These are phyloP conservation scores for Drosophila kikkawai DNA, from an alignment of 1,140 invertebrate genomes.

Conservation along the genomic window DNA sequence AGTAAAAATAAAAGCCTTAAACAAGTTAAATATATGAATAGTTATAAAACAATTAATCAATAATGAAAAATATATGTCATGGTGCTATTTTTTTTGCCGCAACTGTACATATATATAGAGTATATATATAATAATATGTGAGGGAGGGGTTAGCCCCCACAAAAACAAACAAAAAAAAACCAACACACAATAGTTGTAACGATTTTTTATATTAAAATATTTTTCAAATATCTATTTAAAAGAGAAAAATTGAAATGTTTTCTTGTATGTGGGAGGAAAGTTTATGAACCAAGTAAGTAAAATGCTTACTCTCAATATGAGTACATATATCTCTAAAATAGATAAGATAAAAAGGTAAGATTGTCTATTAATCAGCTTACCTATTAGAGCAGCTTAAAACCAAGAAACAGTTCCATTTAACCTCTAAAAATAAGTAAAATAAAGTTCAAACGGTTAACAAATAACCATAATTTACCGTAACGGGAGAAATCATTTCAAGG, in stretches of 20 bases:
- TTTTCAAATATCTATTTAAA: conserved; percentile 78
- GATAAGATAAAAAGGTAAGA: too few species aligned
- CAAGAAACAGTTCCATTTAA: neutral
- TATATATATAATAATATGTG: conserved; percentile 35
- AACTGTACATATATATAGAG: conserved; percentile 11
- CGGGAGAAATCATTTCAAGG: neutral
- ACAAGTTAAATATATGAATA: too few species aligned
- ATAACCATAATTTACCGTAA: neutral
- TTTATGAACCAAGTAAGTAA: neutral
- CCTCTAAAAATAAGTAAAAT: neutral
- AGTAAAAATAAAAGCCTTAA: too few species aligned
- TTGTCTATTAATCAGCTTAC: too few species aligned
- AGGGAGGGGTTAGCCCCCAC: conserved; percentile 47
- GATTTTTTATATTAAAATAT: conserved; percentile 82
- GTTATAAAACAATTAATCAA: too few species aligned
- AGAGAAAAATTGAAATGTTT: conserved; percentile 16
- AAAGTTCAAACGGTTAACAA: neutral
- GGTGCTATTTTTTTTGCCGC: too few species aligned
- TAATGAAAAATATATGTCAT: too few species aligned
- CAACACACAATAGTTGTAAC: conserved; percentile 65
- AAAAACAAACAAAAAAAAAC: conserved; percentile 55
- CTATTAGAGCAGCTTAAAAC: too few species aligned
- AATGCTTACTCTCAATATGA: too few species aligned
- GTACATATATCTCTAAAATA: too few species aligned
- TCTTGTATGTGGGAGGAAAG: conserved; percentile 5